These are phyloP conservation scores for Oedothorax gibbosus DNA, from an alignment of 1,140 invertebrate species.

Conservation along the genomic window DNA sequence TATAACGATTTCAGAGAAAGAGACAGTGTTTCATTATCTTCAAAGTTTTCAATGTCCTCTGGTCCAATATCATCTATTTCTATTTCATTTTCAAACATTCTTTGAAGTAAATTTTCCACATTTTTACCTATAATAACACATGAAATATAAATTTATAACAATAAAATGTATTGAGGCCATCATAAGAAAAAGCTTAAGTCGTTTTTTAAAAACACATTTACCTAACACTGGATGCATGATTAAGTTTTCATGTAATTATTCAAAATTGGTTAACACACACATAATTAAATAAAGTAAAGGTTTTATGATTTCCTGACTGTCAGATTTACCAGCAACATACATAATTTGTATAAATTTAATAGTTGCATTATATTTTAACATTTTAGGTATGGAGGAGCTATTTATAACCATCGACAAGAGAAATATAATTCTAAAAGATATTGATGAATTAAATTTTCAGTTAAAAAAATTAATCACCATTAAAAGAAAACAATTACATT, in stretches of 20 bases:
- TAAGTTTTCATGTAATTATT: not conserved
- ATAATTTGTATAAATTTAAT: too few relatives aligned
- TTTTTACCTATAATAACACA: constrained; percentile 67
- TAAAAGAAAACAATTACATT: too few relatives aligned
- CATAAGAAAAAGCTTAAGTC: not conserved
- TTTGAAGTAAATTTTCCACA: constrained; percentile 68
- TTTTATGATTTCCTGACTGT: too few relatives aligned
- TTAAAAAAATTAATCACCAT: too few relatives aligned
- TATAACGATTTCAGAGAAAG: constrained; percentile 19
- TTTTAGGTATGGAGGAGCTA: too few relatives aligned
- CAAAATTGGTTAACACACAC: not conserved
- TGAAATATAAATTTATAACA: not conserved
- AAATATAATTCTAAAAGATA: too few relatives aligned
- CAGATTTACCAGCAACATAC: too few relatives aligned
- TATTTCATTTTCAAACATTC: constrained; percentile 71
- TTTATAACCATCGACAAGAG: too few relatives aligned
- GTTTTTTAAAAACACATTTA: not conserved
- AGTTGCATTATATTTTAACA: too few relatives aligned
- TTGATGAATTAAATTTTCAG: too few relatives aligned
- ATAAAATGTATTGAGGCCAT: not conserved
- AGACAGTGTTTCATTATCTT: not conserved
- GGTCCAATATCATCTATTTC: constrained; percentile 62
- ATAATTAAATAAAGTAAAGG: too few relatives aligned
- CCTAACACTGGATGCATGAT: not conserved
- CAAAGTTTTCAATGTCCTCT: constrained; percentile 45